phyloP scores from a whole-genome alignment of 1,140 invertebrate genomes.

The Drosophila sturtevanti region DNA sequence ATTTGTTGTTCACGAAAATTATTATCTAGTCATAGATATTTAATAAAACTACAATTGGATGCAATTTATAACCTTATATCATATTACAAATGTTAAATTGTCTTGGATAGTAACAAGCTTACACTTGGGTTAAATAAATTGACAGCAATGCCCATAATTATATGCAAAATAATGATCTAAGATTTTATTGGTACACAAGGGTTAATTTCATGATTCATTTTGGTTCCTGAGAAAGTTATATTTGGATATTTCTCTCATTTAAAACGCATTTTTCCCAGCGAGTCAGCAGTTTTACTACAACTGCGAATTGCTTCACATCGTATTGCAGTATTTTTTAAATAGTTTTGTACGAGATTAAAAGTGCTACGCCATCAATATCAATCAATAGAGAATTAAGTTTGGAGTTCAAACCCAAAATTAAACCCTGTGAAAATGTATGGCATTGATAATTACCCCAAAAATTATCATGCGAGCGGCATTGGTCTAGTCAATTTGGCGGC shows the following conservation, averaged over 20 bases:
- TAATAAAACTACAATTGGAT: no score
- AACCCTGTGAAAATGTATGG: constrained; percentile 59
- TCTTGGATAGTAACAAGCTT: not conserved
- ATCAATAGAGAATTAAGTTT: constrained; percentile 26
- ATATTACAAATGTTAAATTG: no score
- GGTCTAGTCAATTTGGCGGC: constrained; percentile 77
- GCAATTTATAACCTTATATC: no score
- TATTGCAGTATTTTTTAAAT: constrained; percentile 18
- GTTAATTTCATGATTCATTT: constrained; percentile 74
- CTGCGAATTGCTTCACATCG: constrained; percentile 40
- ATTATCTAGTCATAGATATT: no score
- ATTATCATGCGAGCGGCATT: constrained; percentile 80
- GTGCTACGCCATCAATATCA: constrained; percentile 36
- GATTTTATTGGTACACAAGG: constrained; percentile 23
- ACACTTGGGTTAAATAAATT: not conserved
- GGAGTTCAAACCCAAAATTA: not conserved
- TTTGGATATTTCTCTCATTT: constrained; percentile 74
- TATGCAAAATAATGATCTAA: not conserved
- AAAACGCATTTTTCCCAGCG: constrained; percentile 62
- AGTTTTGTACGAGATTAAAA: constrained; percentile 24
- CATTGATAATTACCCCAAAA: constrained; percentile 79
- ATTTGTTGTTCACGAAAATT: no score
- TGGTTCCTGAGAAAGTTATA: constrained; percentile 61
- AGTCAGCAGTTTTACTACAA: constrained; percentile 66
- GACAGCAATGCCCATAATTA: no score